Conservation (phyloP, 2,888 invertebrate species). For the Dryobota labecula region DNA sequence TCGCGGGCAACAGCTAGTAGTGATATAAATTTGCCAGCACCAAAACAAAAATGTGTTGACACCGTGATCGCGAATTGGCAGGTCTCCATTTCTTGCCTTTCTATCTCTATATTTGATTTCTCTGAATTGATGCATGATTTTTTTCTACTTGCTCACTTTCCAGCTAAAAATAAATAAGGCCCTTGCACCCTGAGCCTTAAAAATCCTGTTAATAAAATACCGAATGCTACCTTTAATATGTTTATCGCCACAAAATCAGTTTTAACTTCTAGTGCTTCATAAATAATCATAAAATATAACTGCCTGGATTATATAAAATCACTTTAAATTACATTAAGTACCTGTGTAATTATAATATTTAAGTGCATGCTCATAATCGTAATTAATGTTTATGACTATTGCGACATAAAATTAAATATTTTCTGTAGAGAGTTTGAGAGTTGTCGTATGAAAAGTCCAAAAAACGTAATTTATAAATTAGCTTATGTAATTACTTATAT, state of each 20-base stretch:
- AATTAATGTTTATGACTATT: constrained; percentile 34
- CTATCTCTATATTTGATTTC: not conserved
- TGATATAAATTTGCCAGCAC: not conserved
- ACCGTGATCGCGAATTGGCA: not conserved
- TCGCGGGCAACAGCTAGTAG: no score
- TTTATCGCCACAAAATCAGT: constrained; percentile 19
- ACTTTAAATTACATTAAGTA: constrained; percentile 25
- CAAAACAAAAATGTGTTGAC: not conserved
- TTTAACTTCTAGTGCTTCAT: constrained; percentile 30
- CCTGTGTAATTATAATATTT: constrained; percentile 46
- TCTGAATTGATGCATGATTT: not conserved
- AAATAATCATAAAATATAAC: constrained; percentile 40
- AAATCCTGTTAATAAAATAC: not conserved
- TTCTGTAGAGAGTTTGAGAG: not conserved
- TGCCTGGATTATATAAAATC: constrained; percentile 35
- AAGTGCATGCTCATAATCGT: constrained; percentile 27
- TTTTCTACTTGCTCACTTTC: not conserved
- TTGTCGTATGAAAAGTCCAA: not conserved
- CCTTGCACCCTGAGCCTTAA: not conserved
- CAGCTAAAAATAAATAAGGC: not conserved
- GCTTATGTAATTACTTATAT: not conserved
- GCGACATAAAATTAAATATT: constrained; percentile 17
- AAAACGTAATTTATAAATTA: not conserved
- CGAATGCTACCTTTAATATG: not conserved
- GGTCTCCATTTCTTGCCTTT: no score